Evolutionary conservation across 2,888 invertebrate genomes (phyloP).

Genomic region (Atrina japonica): DNA sequence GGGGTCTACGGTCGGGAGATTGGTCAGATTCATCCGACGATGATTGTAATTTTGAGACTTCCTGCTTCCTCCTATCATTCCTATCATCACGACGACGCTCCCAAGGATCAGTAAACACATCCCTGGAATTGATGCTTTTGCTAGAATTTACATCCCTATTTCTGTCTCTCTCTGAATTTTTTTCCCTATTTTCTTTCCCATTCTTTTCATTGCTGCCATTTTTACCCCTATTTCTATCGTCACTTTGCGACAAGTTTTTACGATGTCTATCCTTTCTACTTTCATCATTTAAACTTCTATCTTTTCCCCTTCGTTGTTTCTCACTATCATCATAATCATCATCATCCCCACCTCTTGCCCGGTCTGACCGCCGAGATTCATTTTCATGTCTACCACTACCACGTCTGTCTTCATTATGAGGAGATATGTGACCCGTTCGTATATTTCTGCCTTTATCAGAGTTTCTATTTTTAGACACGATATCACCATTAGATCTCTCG

Average conservation of each 20-base stretch:
- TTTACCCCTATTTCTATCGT: not conserved
- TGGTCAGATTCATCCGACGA: not conserved
- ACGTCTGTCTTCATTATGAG: not conserved
- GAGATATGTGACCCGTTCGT: not conserved
- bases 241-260: not conserved
- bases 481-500: not conserved
- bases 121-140: not conserved
- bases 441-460: slow-evolving; percentile 1
- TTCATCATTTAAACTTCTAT: slow-evolving; percentile 35
- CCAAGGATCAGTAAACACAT: not conserved
- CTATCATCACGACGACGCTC: not conserved
- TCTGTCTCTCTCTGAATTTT: slow-evolving; percentile 25
- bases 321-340: slow-evolving; percentile 26
- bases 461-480: not conserved
- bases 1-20: not conserved
- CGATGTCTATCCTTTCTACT: slow-evolving; percentile 12
- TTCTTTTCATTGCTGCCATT: slow-evolving; percentile 14
- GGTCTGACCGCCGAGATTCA: slow-evolving; percentile 18
- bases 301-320: slow-evolving; percentile 10
- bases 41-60: not conserved
- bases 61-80: not conserved
- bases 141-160: slow-evolving; percentile 8
- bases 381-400: slow-evolving; percentile 22
- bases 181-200: slow-evolving; percentile 27
- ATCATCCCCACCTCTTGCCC: slow-evolving; percentile 15